Percentiles rank a stretch among this genome's conserved stretches.
phyloP scores from a whole-genome alignment of 1,140 invertebrate species.

The Ladona fulva region DNA sequence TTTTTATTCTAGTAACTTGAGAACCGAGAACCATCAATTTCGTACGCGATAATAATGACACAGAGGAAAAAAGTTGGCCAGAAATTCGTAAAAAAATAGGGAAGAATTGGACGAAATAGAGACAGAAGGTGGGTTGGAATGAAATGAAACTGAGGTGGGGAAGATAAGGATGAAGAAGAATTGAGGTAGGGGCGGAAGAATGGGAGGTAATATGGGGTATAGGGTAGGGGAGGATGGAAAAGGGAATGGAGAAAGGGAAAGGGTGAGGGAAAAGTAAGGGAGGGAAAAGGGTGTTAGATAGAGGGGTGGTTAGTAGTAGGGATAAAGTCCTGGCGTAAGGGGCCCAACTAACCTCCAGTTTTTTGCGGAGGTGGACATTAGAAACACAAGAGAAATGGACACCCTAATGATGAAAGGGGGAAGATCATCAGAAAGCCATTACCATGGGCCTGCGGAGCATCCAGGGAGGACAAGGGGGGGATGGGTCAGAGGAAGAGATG shows the following conservation, averaged over 20 bases:
- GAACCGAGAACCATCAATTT: too few species aligned
- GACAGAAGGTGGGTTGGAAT: too few species aligned
- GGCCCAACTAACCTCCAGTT: not conserved
- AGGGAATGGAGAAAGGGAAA: not conserved
- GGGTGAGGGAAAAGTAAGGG: not conserved
- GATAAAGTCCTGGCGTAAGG: not conserved
- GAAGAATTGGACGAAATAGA: too few species aligned
- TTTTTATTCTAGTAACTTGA: too few species aligned
- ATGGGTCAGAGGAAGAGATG: not conserved
- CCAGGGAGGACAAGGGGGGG: not conserved
- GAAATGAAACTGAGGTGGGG: too few species aligned
- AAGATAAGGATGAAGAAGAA: too few species aligned
- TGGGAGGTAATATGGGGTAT: not conserved
- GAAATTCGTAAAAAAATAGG: too few species aligned
- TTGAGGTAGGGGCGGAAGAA: not conserved
- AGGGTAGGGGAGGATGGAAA: not conserved
- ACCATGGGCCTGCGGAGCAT: not conserved
- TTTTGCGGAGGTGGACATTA: constrained; percentile 1
- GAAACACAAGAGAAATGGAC: constrained; percentile 4
- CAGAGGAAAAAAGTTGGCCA: too few species aligned
- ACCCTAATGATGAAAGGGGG: constrained; percentile 7
- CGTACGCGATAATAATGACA: too few species aligned
- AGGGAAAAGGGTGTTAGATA: not conserved
- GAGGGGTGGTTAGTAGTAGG: not conserved
- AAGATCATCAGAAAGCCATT: constrained; percentile 6